A percentile compares a stretch with the other conserved stretches of the same genome.
phyloP scores from a whole-genome alignment of 2,797 vertebrate genomes.

The Phoebastria nigripes region DNA sequence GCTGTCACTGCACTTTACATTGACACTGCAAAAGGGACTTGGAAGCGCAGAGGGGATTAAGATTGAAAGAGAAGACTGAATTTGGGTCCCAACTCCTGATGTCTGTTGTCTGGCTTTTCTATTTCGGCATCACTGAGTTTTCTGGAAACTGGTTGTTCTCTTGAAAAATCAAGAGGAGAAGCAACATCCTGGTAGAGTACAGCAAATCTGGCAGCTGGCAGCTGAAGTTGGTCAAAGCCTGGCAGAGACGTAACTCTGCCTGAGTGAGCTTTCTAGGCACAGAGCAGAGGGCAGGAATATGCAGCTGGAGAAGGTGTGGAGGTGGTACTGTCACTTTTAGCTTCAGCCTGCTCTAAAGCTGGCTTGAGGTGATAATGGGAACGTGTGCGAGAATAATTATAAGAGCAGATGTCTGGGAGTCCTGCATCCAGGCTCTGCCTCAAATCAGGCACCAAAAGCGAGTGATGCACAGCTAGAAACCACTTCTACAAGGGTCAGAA shows the following conservation, averaged over 20 bases:
- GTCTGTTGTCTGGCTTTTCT: neutral
- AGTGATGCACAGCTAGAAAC: accelerated
- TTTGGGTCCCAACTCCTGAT: neutral
- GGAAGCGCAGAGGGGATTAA: neutral
- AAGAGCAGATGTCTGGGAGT: neutral
- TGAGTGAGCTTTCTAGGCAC: neutral
- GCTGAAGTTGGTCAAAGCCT: neutral
- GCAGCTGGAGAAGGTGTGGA: neutral
- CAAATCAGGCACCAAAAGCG: neutral
- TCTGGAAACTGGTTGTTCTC: neutral
- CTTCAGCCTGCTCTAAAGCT: neutral
- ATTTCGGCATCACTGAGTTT: neutral
- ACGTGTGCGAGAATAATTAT: neutral
- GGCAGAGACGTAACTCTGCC: neutral
- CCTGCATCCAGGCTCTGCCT: neutral
- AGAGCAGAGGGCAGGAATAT: neutral
- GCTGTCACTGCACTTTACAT: neutral
- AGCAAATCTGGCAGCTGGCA: neutral
- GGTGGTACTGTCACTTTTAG: neutral
- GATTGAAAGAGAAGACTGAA: neutral
- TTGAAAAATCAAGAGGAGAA: neutral
- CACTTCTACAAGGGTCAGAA: neutral
- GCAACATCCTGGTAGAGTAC: neutral
- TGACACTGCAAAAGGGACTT: neutral
- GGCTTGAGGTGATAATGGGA: neutral